Evolutionary conservation across 2,113 vertebrate species (phyloP).

Genomic region (Ceyx margarethae): DNA sequence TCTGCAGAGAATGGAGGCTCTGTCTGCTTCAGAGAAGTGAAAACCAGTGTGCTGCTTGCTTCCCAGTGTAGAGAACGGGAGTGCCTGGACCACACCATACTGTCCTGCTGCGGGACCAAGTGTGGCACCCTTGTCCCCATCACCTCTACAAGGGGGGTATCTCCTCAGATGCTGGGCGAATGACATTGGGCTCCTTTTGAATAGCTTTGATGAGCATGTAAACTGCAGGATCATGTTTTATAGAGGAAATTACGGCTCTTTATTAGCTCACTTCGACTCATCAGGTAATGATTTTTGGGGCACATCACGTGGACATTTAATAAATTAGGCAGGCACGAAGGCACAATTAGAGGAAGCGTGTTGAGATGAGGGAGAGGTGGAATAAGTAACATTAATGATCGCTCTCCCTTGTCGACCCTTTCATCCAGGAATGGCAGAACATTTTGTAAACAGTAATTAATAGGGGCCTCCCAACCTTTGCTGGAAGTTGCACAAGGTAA

Average conservation of each 20-base stretch:
- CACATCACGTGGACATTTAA: constrained; percentile 25
- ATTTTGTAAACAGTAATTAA: constrained; percentile 63
- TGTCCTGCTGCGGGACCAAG: fast-evolving
- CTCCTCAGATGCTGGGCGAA: background rate
- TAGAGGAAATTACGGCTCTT: constrained; percentile 41
- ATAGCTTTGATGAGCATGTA: background rate
- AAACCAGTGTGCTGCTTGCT: background rate
- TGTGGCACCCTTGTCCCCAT: background rate
- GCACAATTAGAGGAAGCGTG: constrained; percentile 37
- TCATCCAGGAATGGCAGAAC: constrained; percentile 28
- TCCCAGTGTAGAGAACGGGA: background rate
- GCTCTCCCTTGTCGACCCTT: constrained; percentile 31
- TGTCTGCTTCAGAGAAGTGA: background rate
- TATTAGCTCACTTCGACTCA: constrained; percentile 40
- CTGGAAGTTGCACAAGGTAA: constrained; percentile 43
- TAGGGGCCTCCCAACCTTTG: background rate
- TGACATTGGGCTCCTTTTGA: background rate
- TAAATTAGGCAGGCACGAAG: constrained; percentile 52
- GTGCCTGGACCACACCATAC: background rate
- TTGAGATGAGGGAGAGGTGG: constrained; percentile 49
- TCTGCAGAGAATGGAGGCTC: background rate
- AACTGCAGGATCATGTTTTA: constrained; percentile 29
- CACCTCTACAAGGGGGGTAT: background rate
- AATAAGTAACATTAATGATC: constrained; percentile 43
- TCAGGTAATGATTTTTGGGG: constrained; percentile 32